These are phyloP conservation scores for Tiliacea aurago DNA, from an alignment of 2,888 invertebrate genomes.

Conservation along the genomic window DNA sequence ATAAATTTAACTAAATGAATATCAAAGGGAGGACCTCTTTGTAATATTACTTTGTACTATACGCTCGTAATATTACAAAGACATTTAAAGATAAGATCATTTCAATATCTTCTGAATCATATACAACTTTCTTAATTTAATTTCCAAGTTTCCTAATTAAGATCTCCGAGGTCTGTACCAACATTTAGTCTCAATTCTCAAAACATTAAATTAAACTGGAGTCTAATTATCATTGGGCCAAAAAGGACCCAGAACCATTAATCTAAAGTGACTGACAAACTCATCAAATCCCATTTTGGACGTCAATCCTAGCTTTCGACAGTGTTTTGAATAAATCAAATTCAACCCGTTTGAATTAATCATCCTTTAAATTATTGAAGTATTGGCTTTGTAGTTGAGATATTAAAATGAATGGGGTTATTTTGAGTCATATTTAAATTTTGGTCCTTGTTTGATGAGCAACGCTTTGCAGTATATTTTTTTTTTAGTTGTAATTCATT, in stretches of 20 bases:
- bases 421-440: slow-evolving; percentile 12
- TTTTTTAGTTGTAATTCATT: no score
- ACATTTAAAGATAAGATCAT: neutral
- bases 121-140: slow-evolving; percentile 40
- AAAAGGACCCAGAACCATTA: slow-evolving; percentile 32
- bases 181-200: slow-evolving; percentile 28
- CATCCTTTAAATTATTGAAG: slow-evolving; percentile 22
- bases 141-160: slow-evolving; percentile 41
- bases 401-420: slow-evolving; percentile 1
- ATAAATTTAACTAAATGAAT: neutral
- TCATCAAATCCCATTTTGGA: slow-evolving; percentile 39
- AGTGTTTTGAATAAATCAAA: slow-evolving; percentile 42
- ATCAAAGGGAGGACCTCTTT: neutral
- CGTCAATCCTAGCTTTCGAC: slow-evolving; percentile 26
- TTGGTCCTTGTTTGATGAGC: neutral
- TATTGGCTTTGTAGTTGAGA: slow-evolving; percentile 26
- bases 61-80: slow-evolving; percentile 1
- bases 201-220: slow-evolving; percentile 44
- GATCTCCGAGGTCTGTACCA: slow-evolving; percentile 30
- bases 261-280: slow-evolving; percentile 49
- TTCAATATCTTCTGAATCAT: slow-evolving; percentile 22
- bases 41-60: neutral
- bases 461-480: neutral
- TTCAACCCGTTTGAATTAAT: slow-evolving; percentile 38
- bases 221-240: slow-evolving; percentile 41